Conservation (phyloP, 2,113 vertebrate species). For the Cyanistes caeruleus region DNA sequence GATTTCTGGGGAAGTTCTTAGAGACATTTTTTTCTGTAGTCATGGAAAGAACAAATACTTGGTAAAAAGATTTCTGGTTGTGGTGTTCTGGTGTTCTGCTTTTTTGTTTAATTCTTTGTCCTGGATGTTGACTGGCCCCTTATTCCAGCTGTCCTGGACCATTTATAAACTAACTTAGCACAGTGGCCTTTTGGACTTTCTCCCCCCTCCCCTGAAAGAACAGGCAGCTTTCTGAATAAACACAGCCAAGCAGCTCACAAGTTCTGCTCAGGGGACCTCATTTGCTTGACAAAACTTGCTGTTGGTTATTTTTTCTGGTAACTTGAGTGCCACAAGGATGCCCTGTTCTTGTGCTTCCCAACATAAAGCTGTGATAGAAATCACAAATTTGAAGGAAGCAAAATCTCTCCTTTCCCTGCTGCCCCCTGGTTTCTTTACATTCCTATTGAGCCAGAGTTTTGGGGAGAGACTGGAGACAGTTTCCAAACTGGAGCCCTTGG, state of each 20-base stretch:
- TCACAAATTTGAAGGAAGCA: not conserved
- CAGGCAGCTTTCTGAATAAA: not conserved
- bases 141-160: not conserved
- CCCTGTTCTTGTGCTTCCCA: not conserved
- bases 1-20: not conserved
- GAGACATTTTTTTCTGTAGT: not conserved
- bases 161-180: not conserved
- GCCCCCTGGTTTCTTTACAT: not conserved
- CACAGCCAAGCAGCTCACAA: not conserved
- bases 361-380: not conserved
- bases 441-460: not conserved
- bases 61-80: not conserved
- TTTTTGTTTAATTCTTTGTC: not conserved
- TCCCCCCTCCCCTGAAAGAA: not conserved
- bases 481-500: not conserved
- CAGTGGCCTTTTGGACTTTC: not conserved
- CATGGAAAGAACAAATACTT: not conserved
- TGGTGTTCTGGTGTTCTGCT: not conserved
- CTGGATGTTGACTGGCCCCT: not conserved
- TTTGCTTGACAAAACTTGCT: not conserved
- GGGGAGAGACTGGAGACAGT: not conserved
- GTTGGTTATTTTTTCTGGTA: not conserved
- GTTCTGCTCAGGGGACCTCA: not conserved
- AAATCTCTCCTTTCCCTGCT: not conserved
- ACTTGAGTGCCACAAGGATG: not conserved